phyloP scores from a whole-genome alignment of 1,140 invertebrate genomes.

The Drosophila subpulchrella region DNA sequence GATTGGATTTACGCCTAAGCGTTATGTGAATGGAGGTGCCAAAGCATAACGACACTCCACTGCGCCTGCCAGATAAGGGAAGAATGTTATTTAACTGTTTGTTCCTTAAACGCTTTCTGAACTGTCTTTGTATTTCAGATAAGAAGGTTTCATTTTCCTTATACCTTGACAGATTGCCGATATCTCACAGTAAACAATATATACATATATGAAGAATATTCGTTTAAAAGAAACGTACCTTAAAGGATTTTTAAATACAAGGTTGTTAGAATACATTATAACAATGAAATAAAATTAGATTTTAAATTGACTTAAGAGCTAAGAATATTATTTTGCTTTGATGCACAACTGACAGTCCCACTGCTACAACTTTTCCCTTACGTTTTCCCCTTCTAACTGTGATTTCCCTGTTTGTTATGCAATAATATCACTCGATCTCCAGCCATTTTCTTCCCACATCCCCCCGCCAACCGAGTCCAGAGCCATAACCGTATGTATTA shows the following conservation, averaged over 20 bases:
- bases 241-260: too few relatives aligned
- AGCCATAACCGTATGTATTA: slow-evolving; percentile 35
- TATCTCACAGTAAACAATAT: slow-evolving; percentile 1
- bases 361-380: neutral
- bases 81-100: slow-evolving; percentile 32
- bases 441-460: neutral
- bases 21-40: slow-evolving; percentile 39
- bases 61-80: slow-evolving; percentile 8
- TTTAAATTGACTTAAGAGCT: too few relatives aligned
- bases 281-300: too few relatives aligned
- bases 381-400: slow-evolving; percentile 13
- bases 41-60: slow-evolving; percentile 18
- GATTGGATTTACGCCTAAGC: slow-evolving; percentile 26
- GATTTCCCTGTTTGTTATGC: slow-evolving; percentile 19
- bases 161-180: neutral
- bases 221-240: too few relatives aligned
- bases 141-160: neutral
- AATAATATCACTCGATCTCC: slow-evolving; percentile 17
- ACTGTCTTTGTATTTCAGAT: neutral
- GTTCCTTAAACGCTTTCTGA: slow-evolving; percentile 15
- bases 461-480: slow-evolving; percentile 5
- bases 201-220: neutral
- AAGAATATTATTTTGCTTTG: too few relatives aligned
- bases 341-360: neutral
- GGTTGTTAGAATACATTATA: too few relatives aligned